phyloP scores from a whole-genome alignment of 2,113 vertebrate species.

The Cynocephalus volans region DNA sequence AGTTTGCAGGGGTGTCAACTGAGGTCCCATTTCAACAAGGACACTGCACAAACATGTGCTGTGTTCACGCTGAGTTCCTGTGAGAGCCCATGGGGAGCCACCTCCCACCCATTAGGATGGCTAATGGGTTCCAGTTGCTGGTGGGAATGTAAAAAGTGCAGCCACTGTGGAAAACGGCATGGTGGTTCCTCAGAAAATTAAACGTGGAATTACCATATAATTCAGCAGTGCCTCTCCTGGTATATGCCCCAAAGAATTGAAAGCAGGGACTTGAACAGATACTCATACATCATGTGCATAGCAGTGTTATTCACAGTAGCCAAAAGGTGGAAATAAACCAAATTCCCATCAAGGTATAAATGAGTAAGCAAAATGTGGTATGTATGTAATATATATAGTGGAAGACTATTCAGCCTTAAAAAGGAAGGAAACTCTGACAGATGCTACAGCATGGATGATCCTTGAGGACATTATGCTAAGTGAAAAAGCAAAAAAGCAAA shows the following conservation, averaged over 20 bases:
- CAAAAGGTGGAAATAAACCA: neutral
- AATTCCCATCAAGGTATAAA: neutral
- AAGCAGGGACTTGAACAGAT: neutral
- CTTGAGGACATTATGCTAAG: neutral
- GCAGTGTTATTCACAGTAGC: neutral
- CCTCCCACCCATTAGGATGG: neutral
- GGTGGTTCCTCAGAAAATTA: neutral
- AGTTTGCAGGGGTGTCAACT: fast-evolving
- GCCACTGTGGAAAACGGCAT: neutral
- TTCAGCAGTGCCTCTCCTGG: neutral
- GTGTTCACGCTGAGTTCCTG: neutral
- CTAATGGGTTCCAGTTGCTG: neutral
- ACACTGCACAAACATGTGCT: fast-evolving
- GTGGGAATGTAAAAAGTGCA: neutral
- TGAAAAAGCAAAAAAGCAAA: neutral
- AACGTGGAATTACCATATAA: neutral
- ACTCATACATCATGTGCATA: neutral
- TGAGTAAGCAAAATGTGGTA: neutral
- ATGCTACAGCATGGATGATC: neutral
- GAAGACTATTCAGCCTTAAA: neutral
- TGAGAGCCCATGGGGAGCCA: neutral
- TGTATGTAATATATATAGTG: neutral
- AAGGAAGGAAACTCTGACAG: neutral
- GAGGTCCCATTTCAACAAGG: neutral
- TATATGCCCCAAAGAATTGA: neutral